Percentiles rank a stretch among this genome's conserved stretches.
Conservation (phyloP, 1,140 invertebrate genomes). For the Bacillus rossius region DNA sequence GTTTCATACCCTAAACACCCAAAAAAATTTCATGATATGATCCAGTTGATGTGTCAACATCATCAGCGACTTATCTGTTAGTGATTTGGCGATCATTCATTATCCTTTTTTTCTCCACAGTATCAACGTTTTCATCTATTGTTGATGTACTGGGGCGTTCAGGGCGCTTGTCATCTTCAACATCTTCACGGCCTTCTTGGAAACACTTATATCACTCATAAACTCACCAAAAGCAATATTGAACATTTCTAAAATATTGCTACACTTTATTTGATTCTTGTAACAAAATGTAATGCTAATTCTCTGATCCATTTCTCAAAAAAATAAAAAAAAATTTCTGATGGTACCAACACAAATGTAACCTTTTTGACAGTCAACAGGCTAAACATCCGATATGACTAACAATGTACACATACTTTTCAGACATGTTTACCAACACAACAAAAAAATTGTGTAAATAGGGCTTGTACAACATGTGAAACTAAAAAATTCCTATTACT, state of each 20-base stretch:
- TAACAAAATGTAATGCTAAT: background rate
- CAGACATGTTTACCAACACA: no score
- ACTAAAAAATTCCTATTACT: no score
- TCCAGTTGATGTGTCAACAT: constrained; percentile 20
- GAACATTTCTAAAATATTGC: no score
- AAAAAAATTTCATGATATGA: constrained; percentile 20
- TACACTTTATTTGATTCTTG: no score
- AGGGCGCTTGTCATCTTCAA: constrained; percentile 15
- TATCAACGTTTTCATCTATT: constrained; percentile 26
- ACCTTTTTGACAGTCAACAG: background rate
- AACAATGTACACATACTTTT: no score
- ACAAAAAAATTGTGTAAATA: background rate
- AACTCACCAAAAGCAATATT: no score
- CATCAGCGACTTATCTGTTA: constrained; percentile 26
- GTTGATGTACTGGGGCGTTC: constrained; percentile 24
- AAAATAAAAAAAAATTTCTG: background rate
- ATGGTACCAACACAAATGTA: background rate
- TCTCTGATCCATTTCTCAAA: no score
- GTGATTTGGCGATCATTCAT: constrained; percentile 25
- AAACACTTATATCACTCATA: constrained; percentile 5
- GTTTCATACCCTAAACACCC: constrained; percentile 13
- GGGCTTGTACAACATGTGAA: background rate
- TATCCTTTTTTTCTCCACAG: constrained; percentile 22
- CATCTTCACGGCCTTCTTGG: background rate
- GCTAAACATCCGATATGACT: no score